phyloP scores from a whole-genome alignment of 2,113 vertebrate genomes.

The Indicator maculatus region DNA sequence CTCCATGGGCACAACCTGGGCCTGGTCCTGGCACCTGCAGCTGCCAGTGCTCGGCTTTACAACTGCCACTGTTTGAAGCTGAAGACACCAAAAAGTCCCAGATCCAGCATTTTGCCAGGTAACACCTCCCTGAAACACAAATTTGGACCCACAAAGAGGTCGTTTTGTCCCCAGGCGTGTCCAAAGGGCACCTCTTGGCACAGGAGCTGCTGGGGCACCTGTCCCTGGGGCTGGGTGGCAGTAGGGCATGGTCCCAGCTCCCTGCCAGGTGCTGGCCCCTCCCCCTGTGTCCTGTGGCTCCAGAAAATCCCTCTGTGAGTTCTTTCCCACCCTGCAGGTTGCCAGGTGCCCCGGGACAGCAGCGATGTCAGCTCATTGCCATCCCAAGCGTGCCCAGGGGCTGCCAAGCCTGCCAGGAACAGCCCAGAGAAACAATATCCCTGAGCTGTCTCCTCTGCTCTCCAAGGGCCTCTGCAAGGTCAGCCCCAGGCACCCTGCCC shows the following conservation, averaged over 20 bases:
- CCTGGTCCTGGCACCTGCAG: not conserved
- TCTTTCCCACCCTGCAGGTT: not conserved
- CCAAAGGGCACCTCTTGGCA: accelerated
- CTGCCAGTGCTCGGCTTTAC: not conserved
- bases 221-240: not conserved
- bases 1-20: accelerated
- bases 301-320: not conserved
- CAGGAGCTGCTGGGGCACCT: accelerated
- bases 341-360: not conserved
- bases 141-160: too few species aligned
- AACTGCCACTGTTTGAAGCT: not conserved
- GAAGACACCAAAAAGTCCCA: not conserved
- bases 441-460: not conserved
- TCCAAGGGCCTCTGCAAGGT: slow-evolving; percentile 4
- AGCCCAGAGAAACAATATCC: slow-evolving; percentile 47
- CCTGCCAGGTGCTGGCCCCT: not conserved
- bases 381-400: not conserved
- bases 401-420: not conserved
- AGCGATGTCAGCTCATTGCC: slow-evolving; percentile 27
- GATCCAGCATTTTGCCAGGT: accelerated
- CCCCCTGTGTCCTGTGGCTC: accelerated
- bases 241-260: accelerated
- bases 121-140: accelerated
- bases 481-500: not conserved
- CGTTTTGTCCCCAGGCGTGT: accelerated